phyloP scores from a whole-genome alignment of 2,888 invertebrate genomes.

The Pyralis farinalis region DNA sequence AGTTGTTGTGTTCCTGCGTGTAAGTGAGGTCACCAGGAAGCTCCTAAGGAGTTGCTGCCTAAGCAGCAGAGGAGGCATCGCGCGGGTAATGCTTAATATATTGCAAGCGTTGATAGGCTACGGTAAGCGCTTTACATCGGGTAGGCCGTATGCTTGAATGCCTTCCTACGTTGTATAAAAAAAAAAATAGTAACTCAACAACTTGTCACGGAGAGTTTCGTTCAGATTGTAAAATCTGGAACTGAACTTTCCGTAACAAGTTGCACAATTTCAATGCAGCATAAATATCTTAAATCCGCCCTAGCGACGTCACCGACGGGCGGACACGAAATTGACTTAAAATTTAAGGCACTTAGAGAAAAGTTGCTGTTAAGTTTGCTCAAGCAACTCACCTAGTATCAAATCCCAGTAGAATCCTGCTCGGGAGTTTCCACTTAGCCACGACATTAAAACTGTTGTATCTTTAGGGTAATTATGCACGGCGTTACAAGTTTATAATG shows the following conservation, averaged over 20 bases:
- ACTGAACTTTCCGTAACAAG: conserved; percentile 1
- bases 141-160: too few relatives aligned
- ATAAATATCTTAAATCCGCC: conserved; percentile 37
- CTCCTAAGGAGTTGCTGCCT: too few relatives aligned
- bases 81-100: too few relatives aligned
- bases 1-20: too few relatives aligned
- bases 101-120: too few relatives aligned
- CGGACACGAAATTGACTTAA: conserved; percentile 60
- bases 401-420: conserved; percentile 34
- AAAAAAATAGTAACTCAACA: too few relatives aligned
- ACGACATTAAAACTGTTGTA: conserved; percentile 8
- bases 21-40: too few relatives aligned
- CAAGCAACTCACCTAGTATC: conserved; percentile 43
- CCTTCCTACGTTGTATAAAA: too few relatives aligned
- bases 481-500: not conserved
- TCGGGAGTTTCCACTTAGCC: conserved; percentile 28
- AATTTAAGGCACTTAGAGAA: conserved; percentile 62
- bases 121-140: too few relatives aligned
- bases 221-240: too few relatives aligned
- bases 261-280: conserved; percentile 19
- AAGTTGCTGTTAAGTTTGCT: conserved; percentile 49
- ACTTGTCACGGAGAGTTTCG: too few relatives aligned
- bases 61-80: too few relatives aligned
- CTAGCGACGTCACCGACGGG: conserved; percentile 31
- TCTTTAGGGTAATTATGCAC: not conserved